Conservation (phyloP, 2,888 invertebrate species). For the Pyrocoelia pectoralis region DNA sequence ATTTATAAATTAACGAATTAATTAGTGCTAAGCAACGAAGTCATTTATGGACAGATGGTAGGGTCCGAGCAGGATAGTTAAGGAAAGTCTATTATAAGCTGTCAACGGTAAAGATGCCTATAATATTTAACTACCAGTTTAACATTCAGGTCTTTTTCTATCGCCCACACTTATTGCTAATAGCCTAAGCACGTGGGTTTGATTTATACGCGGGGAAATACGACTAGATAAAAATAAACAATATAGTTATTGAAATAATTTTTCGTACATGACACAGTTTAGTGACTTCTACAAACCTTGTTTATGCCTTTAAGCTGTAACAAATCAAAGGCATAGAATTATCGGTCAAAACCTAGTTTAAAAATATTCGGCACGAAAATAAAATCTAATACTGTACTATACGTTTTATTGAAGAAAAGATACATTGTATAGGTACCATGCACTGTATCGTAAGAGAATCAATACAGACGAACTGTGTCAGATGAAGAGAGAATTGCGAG, state of each 20-base stretch:
- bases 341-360: too few species aligned
- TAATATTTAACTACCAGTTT: constrained; percentile 7
- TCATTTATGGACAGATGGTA: constrained; percentile 5
- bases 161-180: constrained; percentile 4
- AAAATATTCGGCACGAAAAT: too few species aligned
- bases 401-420: too few species aligned
- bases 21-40: neutral
- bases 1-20: neutral
- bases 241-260: neutral
- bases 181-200: constrained; percentile 8
- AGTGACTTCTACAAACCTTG: too few species aligned
- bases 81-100: neutral
- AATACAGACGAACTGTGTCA: too few species aligned
- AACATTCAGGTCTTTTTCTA: constrained; percentile 8
- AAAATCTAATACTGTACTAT: too few species aligned
- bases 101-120: neutral
- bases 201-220: neutral
- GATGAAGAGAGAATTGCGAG: too few species aligned
- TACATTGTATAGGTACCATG: too few species aligned
- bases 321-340: too few species aligned
- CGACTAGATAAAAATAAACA: too few species aligned
- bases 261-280: neutral
- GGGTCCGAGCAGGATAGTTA: neutral
- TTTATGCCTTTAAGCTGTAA: too few species aligned
- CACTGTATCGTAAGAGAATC: too few species aligned